phyloP scores from a whole-genome alignment of 2,113 vertebrate species.

The Erinaceus europaeus region DNA sequence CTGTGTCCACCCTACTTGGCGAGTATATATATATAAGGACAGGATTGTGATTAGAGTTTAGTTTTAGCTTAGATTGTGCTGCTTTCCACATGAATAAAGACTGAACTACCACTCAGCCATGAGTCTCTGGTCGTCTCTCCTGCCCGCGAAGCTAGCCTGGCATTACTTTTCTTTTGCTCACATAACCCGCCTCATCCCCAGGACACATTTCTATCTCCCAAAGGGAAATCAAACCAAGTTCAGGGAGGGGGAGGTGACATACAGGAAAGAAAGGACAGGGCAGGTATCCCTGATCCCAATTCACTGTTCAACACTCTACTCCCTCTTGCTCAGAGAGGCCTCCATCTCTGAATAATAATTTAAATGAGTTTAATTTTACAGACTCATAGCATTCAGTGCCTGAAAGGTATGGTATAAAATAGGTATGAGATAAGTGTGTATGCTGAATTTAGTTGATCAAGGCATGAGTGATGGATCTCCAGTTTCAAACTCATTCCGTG shows the following conservation, averaged over 20 bases:
- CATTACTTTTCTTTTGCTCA: no score
- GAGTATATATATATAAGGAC: no score
- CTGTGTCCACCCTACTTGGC: no score
- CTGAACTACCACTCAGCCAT: no score
- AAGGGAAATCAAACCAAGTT: neutral
- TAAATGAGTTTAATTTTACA: neutral
- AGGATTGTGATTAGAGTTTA: no score
- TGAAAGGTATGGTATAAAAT: neutral
- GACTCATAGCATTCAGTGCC: neutral
- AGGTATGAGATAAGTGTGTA: neutral
- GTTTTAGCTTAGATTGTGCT: no score
- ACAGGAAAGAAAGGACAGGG: neutral
- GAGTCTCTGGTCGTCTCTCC: no score
- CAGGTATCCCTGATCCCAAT: neutral
- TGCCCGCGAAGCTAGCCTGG: no score
- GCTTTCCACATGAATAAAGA: no score
- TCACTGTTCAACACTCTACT: neutral
- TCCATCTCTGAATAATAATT: neutral
- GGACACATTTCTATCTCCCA: neutral
- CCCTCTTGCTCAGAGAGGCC: neutral
- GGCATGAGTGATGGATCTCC: neutral
- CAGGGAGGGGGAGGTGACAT: neutral
- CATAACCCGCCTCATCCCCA: neutral
- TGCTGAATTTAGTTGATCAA: neutral
- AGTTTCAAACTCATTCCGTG: neutral